These are phyloP conservation scores for Albula glossodonta DNA, from an alignment of 2,113 vertebrate genomes.

Conservation along the genomic window DNA sequence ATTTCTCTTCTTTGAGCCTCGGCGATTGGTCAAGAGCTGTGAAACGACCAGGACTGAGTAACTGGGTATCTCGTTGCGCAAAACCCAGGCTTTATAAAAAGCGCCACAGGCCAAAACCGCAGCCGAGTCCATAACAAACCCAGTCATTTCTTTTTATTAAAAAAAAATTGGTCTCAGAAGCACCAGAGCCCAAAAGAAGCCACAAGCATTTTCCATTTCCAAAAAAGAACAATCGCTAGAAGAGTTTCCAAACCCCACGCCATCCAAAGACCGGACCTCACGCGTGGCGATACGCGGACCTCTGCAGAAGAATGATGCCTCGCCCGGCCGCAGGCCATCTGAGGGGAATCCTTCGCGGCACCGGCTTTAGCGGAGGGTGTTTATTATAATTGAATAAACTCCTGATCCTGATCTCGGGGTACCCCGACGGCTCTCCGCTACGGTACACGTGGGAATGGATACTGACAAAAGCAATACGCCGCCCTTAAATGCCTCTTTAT, in stretches of 20 bases:
- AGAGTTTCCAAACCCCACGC: conserved; percentile 61
- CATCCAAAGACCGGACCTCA: conserved; percentile 36
- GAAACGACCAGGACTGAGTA: neutral
- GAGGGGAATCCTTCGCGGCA: conserved; percentile 27
- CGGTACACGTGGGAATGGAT: conserved; percentile 30
- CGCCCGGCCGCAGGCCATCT: conserved; percentile 24
- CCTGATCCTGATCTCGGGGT: conserved; percentile 33
- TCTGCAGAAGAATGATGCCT: conserved; percentile 48
- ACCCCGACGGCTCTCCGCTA: conserved; percentile 25
- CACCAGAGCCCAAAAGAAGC: conserved; percentile 41
- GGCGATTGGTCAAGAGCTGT: neutral
- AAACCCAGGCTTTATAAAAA: neutral
- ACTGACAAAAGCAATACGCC: conserved; percentile 25
- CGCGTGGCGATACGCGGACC: conserved; percentile 43
- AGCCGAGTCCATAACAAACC: neutral
- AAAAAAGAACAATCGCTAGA: conserved; percentile 4
- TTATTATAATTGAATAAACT: conserved; percentile 33
- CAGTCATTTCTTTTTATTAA: neutral
- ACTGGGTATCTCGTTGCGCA: neutral
- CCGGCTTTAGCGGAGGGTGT: conserved; percentile 34
- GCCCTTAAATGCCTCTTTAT: conserved; percentile 35
- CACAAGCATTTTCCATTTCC: conserved; percentile 54
- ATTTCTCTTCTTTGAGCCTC: no score
- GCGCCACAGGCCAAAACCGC: neutral
- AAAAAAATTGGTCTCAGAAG: conserved; percentile 27